Evolutionary conservation across 2,888 invertebrate species (phyloP), one percentile per base, ranked within the genome.

Genomic region (Aphodius granarius): DNA sequence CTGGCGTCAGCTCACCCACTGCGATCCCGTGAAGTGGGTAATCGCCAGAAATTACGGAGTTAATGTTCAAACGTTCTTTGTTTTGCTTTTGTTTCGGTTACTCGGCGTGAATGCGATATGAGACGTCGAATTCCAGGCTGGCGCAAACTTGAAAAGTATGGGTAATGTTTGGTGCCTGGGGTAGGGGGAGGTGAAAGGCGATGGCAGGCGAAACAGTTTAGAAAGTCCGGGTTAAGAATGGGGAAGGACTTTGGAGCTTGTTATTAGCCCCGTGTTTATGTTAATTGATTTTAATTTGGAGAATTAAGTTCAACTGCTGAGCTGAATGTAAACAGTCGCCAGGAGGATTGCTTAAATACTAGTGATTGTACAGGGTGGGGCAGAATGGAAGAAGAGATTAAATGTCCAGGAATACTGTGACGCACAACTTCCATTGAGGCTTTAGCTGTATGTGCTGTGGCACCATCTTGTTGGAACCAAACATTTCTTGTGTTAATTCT

Each of bases 31-130:
- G 13, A 43, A 43, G 43, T 43, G 43, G 43, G 43, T 43, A 43
- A 43, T 43, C 65, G 65, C 65, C 65, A 16, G 65, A 65, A 65
- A 65, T 65, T 65, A 65, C 9, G 65, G 65, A 65, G 65, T 65
- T 65, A 65, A 65, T 65, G 65, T 65, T 19, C 18, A 19, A 16
- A 65, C 65, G 65, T 6, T 16, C 65, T 18, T 65, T 65, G 65
- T 65, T 65, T 65, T 65, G 65, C 65, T 19, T 65, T 65, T 65
- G 65, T 65, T 65, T 19, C 16, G 65, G 65, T 43, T 43, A 43
- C 43, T 43, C 43, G 65, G 13, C 65, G 65, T 19, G 16, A 65
- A 65, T 19, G 65, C 16, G 65, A 65, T 65, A 65, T 65, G 16
- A 65, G 65, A 43, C 43, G 43, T 43, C 43, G 43, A 43, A 9